A percentile compares a stretch with the other conserved stretches of the same genome.
Conservation (phyloP, 2,888 invertebrate species). For the Escarpia spicata region DNA sequence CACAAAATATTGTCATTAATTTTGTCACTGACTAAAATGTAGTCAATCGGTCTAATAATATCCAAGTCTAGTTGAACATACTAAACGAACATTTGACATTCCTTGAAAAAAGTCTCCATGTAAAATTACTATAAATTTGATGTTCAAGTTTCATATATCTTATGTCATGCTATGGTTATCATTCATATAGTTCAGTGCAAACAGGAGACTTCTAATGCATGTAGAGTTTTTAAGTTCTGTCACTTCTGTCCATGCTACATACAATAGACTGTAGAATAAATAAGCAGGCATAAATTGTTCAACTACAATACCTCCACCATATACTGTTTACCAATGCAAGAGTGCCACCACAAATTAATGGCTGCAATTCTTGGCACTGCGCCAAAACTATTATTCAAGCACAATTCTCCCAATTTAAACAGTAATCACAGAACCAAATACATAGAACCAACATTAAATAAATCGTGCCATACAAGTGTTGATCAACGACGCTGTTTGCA, state of each 20-base stretch:
- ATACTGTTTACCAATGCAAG: not conserved
- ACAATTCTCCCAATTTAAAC: not conserved
- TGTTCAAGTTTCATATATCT: too few relatives aligned
- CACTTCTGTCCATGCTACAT: not conserved
- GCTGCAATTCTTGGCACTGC: not conserved
- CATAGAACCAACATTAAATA: not conserved
- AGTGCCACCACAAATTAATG: not conserved
- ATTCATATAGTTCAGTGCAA: not conserved
- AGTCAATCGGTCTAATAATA: too few relatives aligned
- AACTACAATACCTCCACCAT: not conserved
- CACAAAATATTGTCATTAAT: too few relatives aligned
- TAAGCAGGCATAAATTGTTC: not conserved
- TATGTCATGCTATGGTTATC: not conserved
- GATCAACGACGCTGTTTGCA: not conserved
- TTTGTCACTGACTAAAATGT: too few relatives aligned
- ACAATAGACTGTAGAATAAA: not conserved
- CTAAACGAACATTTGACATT: too few relatives aligned
- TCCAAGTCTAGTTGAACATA: too few relatives aligned
- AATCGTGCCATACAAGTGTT: not conserved
- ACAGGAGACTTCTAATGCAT: not conserved
- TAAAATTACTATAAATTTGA: too few relatives aligned
- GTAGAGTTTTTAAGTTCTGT: not conserved
- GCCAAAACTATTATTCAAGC: not conserved
- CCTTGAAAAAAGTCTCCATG: too few relatives aligned
- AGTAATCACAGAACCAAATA: not conserved